Percentiles rank a stretch among this genome's conserved stretches.
Evolutionary conservation across 2,113 vertebrate genomes (phyloP).

Genomic region (Paralichthys olivaceus): DNA sequence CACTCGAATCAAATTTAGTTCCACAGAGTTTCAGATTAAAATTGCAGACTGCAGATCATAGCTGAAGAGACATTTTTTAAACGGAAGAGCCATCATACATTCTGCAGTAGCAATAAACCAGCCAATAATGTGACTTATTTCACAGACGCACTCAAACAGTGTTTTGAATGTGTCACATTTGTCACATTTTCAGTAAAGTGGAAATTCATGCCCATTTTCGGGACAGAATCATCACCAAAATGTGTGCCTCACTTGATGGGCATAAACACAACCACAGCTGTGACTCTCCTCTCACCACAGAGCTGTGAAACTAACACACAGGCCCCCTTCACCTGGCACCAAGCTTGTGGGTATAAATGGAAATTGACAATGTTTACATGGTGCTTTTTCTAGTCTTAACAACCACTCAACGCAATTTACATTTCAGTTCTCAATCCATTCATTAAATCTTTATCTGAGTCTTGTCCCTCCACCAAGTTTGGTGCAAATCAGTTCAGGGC

Average conservation of each 20-base stretch:
- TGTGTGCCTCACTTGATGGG: constrained; percentile 14
- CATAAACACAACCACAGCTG: constrained; percentile 34
- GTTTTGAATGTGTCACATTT: not conserved
- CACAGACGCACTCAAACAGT: not conserved
- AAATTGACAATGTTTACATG: not conserved
- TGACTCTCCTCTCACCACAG: constrained; percentile 9
- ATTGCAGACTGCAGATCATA: too few relatives aligned
- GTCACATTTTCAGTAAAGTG: constrained; percentile 3
- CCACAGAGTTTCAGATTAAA: not conserved
- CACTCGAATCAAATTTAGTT: not conserved
- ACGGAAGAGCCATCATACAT: too few relatives aligned
- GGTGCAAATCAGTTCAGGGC: too few relatives aligned
- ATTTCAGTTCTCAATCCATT: not conserved
- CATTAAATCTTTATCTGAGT: too few relatives aligned
- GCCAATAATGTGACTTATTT: not conserved
- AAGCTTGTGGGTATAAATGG: not conserved
- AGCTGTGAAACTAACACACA: constrained; percentile 28
- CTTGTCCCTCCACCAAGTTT: too few relatives aligned
- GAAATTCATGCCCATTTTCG: not conserved
- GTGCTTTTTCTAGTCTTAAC: too few relatives aligned
- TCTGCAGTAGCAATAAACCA: not conserved
- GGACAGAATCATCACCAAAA: constrained; percentile 10
- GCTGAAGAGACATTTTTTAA: too few relatives aligned
- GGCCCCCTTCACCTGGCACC: not conserved
- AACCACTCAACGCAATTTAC: not conserved